Evolutionary conservation across 2,797 vertebrate species (phyloP).

Genomic region (Scomberomorus guttatus): DNA sequence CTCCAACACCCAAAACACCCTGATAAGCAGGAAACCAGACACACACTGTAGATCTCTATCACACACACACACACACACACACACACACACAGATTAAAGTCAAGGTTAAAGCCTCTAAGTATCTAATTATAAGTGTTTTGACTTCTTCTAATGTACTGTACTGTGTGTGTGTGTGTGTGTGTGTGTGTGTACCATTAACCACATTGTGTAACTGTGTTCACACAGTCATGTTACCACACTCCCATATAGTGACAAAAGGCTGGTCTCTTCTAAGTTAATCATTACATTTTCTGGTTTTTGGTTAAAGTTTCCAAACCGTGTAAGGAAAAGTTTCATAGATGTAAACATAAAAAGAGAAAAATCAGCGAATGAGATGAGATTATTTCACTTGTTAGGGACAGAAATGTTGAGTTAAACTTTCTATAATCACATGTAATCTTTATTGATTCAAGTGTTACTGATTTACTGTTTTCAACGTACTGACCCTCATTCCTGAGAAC

Average conservation of each 20-base stretch:
- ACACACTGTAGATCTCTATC: slow-evolving; percentile 22
- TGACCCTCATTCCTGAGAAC: no score
- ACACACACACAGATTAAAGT: slow-evolving; percentile 9
- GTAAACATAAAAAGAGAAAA: background rate
- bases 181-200: background rate
- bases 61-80: slow-evolving; percentile 26
- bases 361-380: background rate
- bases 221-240: background rate
- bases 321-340: slow-evolving; percentile 27
- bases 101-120: slow-evolving; percentile 9
- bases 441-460: no score
- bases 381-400: background rate
- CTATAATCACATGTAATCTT: no score
- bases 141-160: slow-evolving; percentile 11
- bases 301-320: slow-evolving; percentile 33
- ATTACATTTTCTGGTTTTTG: background rate
- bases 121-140: slow-evolving; percentile 49
- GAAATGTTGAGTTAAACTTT: no score
- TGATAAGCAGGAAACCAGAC: slow-evolving; percentile 48
- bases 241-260: no score
- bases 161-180: slow-evolving; percentile 7
- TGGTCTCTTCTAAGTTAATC: background rate
- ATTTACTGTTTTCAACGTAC: no score
- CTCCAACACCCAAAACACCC: slow-evolving; percentile 61
- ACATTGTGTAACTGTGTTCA: background rate